Percentiles rank a stretch among this genome's conserved stretches.
Conservation (phyloP, 1,140 invertebrate species). For the Drosophila rufa region DNA sequence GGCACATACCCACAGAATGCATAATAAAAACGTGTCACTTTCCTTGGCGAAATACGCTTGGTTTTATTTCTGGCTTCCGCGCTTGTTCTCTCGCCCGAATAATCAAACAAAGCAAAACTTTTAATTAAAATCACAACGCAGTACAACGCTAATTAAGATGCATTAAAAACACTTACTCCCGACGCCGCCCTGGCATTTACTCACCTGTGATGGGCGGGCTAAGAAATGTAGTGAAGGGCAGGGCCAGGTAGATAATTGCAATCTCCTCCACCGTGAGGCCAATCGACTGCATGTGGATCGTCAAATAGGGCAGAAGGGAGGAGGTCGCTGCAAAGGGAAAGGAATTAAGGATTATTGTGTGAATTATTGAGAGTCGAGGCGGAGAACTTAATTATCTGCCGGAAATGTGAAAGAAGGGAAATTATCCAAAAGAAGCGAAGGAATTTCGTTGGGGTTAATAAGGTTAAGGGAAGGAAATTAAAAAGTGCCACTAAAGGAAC, state of each 20-base stretch:
- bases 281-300: slow-evolving; percentile 95
- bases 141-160: slow-evolving; percentile 40
- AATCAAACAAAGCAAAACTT: slow-evolving; percentile 32
- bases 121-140: slow-evolving; percentile 54
- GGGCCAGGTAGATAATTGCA: slow-evolving; percentile 92
- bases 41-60: background rate
- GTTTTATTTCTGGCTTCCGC: background rate
- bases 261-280: slow-evolving; percentile 93
- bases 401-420: slow-evolving; percentile 28
- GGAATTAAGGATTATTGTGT: slow-evolving; percentile 21
- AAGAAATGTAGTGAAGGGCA: slow-evolving; percentile 92
- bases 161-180: slow-evolving; percentile 21
- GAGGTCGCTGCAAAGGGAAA: slow-evolving; percentile 88
- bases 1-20: background rate
- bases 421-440: slow-evolving; percentile 13
- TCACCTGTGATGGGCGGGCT: slow-evolving; percentile 92
- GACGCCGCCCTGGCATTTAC: slow-evolving; percentile 28
- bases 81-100: background rate
- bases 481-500: background rate
- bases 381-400: slow-evolving; percentile 17
- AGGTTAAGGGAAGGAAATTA: slow-evolving; percentile 6
- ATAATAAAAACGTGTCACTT: background rate
- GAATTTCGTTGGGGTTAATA: slow-evolving; percentile 2
- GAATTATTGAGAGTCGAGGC: background rate
- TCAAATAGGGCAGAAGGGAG: slow-evolving; percentile 92